phyloP scores from a whole-genome alignment of 2,888 invertebrate genomes.

The Agrochola macilenta region DNA sequence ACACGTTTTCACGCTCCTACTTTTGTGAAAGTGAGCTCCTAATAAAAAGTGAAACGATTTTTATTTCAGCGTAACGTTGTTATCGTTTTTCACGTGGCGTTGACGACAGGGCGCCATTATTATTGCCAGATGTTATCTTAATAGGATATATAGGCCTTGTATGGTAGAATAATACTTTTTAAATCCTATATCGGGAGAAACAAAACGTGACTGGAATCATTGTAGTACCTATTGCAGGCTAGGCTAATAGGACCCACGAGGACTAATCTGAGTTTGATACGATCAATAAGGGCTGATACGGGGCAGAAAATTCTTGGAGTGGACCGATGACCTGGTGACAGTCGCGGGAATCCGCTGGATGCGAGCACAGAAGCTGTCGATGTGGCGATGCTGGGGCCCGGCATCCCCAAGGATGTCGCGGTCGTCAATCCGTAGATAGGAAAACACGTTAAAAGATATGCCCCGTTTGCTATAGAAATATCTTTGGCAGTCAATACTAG shows the following conservation, averaged over 20 bases:
- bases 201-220: neutral
- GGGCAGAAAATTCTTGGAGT: neutral
- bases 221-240: neutral
- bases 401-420: neutral
- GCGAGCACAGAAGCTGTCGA: neutral
- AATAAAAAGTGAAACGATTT: slow-evolving; percentile 50
- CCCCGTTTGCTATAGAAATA: neutral
- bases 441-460: neutral
- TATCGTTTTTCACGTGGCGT: slow-evolving; percentile 56
- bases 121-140: slow-evolving; percentile 42
- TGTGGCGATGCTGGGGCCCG: no score
- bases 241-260: neutral
- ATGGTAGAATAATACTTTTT: slow-evolving; percentile 16
- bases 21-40: slow-evolving; percentile 32
- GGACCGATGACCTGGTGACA: neutral
- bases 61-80: slow-evolving; percentile 37
- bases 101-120: slow-evolving; percentile 31
- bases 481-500: neutral
- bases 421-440: neutral
- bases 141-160: slow-evolving; percentile 18
- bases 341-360: no score
- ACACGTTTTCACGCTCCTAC: slow-evolving; percentile 25
- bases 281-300: no score
- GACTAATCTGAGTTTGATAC: neutral
- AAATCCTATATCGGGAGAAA: neutral